A percentile compares a stretch with the other conserved stretches of the same genome.
Conservation (phyloP, 2,888 invertebrate genomes). For the Platerodrilus igneus region DNA sequence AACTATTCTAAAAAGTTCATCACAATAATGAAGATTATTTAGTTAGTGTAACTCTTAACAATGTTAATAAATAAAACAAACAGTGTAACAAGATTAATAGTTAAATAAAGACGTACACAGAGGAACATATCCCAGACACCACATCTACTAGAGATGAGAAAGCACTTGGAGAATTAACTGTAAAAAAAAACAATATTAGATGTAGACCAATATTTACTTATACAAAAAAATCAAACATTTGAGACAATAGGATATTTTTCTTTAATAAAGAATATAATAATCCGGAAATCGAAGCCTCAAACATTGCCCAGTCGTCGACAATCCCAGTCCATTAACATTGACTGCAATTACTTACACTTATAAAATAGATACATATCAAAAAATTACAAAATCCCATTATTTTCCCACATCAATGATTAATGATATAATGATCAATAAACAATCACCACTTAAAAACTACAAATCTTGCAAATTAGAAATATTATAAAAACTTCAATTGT, state of each 20-base stretch:
- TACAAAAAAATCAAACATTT: constrained; percentile 13
- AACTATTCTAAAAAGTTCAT: constrained; percentile 28
- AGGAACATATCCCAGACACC: no score
- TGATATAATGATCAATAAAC: constrained; percentile 15
- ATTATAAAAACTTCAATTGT: constrained; percentile 17
- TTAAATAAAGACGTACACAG: no score
- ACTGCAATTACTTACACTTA: constrained; percentile 22
- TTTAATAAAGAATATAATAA: constrained; percentile 13
- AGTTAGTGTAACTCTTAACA: constrained; percentile 11
- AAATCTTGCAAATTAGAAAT: constrained; percentile 11
- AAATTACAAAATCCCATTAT: constrained; percentile 14
- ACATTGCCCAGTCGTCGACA: constrained; percentile 27
- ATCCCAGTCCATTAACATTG: constrained; percentile 18
- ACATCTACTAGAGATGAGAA: no score
- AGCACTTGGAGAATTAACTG: no score
- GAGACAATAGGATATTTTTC: constrained; percentile 18
- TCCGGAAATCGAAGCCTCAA: constrained; percentile 23
- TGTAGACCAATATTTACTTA: no score
- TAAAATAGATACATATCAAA: constrained; percentile 19
- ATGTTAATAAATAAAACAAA: constrained; percentile 7
- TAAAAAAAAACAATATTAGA: no score
- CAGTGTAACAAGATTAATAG: no score
- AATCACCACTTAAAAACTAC: constrained; percentile 21
- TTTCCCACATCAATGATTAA: constrained; percentile 15
- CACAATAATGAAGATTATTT: constrained; percentile 20